Base-by-base conservation (phyloP, 2,113 vertebrate species). In the Oncorhynchus clarkii region DNA sequence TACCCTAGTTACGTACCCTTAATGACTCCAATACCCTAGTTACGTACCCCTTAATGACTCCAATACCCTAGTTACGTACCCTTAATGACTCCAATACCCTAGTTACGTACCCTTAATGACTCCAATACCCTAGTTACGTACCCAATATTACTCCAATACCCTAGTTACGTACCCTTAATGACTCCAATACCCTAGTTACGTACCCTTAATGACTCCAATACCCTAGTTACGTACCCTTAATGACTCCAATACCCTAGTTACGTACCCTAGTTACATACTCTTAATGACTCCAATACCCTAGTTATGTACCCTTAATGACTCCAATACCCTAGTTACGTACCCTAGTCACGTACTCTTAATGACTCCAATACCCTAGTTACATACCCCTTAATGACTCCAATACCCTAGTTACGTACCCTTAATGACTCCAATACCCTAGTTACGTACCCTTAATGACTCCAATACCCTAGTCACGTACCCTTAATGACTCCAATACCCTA, bases 371-470 rank as follows among this genome's bases (percentile, higher is more conserved):
- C 3, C 27, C 3, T 29, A 29, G 27, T 29, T 29, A 29, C 27
- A 3, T 0, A 29, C 27, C 2, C n/a, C 27, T 27, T 27, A 27
- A 27, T 27, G 2, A 27, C 2, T 0, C 27, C 27, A 29, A 29
- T 29, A n/a, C n/a, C n/a, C n/a, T n/a, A n/a, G n/a, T n/a, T n/a
- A n/a, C n/a, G n/a, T n/a, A n/a, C n/a, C n/a, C n/a, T n/a, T n/a
- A n/a, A n/a, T n/a, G n/a, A n/a, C n/a, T n/a, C 24, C 24, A 24
- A 24, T 24, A 24, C 27, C 27, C 27, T 68, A 77, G 75, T 80
- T 51, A 13, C 51, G 24, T 24, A 20, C 75, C 27, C 67, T 31
- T 39, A 39, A 39, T 39, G 1, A 39, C 34, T 4, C 27, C 27
- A 29, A 29, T 29, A 29, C 27, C 27, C 27, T 68, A 77, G 75